Evolutionary conservation across 2,888 invertebrate genomes (phyloP).

Genomic region (Plemyria rubiginata): DNA sequence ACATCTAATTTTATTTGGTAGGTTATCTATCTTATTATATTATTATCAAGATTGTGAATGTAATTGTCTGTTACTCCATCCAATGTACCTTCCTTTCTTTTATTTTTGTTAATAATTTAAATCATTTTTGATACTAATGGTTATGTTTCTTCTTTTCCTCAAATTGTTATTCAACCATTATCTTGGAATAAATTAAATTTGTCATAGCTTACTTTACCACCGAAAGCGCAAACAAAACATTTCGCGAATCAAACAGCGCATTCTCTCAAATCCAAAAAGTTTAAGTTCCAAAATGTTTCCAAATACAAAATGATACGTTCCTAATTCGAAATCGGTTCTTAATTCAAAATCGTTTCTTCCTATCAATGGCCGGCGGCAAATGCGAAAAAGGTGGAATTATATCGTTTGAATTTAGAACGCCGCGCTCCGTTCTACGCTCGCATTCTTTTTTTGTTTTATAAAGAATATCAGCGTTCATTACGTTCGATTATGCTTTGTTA

Average conservation of each 20-base stretch:
- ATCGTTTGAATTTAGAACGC: slow-evolving; percentile 25
- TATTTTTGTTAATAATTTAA: too few species aligned
- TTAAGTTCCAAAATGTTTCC: slow-evolving; percentile 42
- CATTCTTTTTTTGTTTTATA: slow-evolving; percentile 53
- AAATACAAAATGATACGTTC: slow-evolving; percentile 65
- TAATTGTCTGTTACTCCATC: too few species aligned
- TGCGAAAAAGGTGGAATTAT: slow-evolving; percentile 31
- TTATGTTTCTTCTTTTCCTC: too few species aligned
- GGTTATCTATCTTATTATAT: too few species aligned
- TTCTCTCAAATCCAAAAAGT: slow-evolving; percentile 49
- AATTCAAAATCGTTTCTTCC: slow-evolving; percentile 63
- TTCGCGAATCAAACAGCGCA: slow-evolving; percentile 45
- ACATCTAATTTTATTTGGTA: too few species aligned
- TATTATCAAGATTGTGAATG: too few species aligned
- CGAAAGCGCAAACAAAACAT: slow-evolving; percentile 47
- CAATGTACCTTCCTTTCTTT: too few species aligned
- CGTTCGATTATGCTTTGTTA: slow-evolving; percentile 71
- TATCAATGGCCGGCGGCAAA: slow-evolving; percentile 36
- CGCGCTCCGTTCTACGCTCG: slow-evolving; percentile 47
- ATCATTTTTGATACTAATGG: too few species aligned
- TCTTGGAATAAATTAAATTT: neutral
- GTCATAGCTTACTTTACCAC: neutral
- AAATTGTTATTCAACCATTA: too few species aligned
- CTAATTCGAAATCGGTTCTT: slow-evolving; percentile 64
- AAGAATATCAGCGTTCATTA: slow-evolving; percentile 71